Evolutionary conservation across 2,113 vertebrate species (phyloP).

Genomic region (Apistogramma diplotaenia): DNA sequence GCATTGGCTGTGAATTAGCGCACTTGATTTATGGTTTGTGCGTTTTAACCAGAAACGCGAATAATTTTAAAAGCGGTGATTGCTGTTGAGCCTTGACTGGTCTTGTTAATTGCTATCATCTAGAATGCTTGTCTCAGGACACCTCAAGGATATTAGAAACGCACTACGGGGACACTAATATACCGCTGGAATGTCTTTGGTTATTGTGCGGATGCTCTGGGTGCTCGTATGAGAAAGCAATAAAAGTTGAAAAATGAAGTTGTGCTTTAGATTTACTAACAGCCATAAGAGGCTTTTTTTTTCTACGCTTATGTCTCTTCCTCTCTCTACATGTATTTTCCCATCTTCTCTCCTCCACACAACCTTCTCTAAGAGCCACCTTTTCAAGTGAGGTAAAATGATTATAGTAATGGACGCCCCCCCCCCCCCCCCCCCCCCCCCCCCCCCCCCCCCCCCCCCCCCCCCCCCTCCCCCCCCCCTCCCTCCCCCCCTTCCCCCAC

Average conservation of each 20-base stretch:
- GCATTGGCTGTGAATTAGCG: conserved; percentile 9
- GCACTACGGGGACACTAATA: conserved; percentile 24
- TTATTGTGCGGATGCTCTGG: conserved; percentile 49
- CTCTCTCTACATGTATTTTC: background rate
- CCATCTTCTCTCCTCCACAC: conserved; percentile 4
- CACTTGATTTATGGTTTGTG: conserved; percentile 9
- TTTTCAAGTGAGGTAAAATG: conserved; percentile 64
- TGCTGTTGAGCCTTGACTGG: conserved; percentile 20
- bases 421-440: too few species aligned
- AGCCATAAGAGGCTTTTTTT: conserved; percentile 28
- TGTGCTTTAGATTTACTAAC: conserved; percentile 49
- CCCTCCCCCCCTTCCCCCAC: background rate
- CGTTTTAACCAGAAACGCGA: conserved; percentile 19
- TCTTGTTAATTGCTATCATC: conserved; percentile 41
- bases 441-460: too few species aligned
- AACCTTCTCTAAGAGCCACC: conserved; percentile 35
- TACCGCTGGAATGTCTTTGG: conserved; percentile 31
- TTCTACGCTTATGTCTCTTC: conserved; percentile 9
- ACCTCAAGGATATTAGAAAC: conserved; percentile 43
- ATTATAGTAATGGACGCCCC: conserved; percentile 66
- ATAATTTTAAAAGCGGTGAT: conserved; percentile 27
- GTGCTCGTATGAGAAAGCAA: conserved; percentile 48
- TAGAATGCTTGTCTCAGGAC: conserved; percentile 32
- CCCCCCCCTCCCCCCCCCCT: too few species aligned
- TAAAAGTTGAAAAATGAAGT: conserved; percentile 62